These are phyloP conservation scores for Sipha flava DNA, from an alignment of 1,140 invertebrate genomes.

Conservation along the genomic window DNA sequence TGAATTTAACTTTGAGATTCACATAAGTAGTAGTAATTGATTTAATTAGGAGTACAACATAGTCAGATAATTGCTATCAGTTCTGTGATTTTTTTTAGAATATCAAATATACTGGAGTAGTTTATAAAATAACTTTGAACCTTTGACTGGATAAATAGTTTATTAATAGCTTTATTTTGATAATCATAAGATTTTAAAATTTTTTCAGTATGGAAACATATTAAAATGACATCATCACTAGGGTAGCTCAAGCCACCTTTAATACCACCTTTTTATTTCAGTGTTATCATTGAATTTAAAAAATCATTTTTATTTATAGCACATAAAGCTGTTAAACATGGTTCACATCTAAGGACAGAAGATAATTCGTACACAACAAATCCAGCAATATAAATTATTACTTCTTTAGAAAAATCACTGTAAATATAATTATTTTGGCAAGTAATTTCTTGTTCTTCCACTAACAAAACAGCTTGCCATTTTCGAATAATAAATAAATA, in stretches of 20 bases:
- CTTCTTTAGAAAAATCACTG: neutral
- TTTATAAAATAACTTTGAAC: too few relatives aligned
- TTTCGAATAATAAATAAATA: too few relatives aligned
- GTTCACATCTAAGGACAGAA: neutral
- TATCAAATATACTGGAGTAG: too few relatives aligned
- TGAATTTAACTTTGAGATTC: too few relatives aligned
- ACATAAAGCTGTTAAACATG: neutral
- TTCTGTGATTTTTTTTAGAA: too few relatives aligned
- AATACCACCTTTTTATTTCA: neutral
- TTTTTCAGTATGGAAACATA: neutral
- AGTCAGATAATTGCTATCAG: too few relatives aligned
- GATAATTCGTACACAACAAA: neutral
- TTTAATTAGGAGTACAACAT: too few relatives aligned
- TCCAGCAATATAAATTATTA: neutral
- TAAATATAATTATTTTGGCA: neutral
- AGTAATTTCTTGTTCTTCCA: too few relatives aligned
- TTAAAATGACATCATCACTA: neutral
- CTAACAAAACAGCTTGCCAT: too few relatives aligned
- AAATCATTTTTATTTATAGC: neutral
- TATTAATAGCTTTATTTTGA: neutral
- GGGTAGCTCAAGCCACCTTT: neutral
- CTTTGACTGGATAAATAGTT: too few relatives aligned
- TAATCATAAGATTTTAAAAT: neutral
- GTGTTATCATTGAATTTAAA: neutral
- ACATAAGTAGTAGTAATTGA: too few relatives aligned